phyloP scores from a whole-genome alignment of 2,888 invertebrate genomes.

The Eueremaeus valkanovi region DNA sequence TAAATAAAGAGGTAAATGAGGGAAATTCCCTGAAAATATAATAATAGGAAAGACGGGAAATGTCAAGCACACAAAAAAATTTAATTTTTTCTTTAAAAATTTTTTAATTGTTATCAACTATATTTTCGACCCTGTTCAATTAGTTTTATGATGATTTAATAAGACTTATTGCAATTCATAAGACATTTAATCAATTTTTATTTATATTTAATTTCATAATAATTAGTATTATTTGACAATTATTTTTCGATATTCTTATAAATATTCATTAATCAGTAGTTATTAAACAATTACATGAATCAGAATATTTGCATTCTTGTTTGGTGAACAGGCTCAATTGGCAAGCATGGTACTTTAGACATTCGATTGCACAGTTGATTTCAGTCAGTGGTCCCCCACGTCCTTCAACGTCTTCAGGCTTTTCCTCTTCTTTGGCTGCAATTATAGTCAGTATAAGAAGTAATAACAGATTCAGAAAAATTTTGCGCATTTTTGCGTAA shows the following conservation, averaged over 20 bases:
- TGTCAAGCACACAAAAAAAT: too few species aligned
- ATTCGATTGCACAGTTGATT: neutral
- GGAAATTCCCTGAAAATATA: too few species aligned
- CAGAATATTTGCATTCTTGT: neutral
- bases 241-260: neutral
- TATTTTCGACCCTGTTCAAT: too few species aligned
- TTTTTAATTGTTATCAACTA: too few species aligned
- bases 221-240: neutral
- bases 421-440: too few species aligned
- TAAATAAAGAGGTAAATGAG: too few species aligned
- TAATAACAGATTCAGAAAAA: too few species aligned
- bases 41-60: too few species aligned
- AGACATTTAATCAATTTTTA: neutral
- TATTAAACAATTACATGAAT: neutral
- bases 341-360: neutral
- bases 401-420: neutral
- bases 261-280: neutral
- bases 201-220: neutral
- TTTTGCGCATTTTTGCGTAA: too few species aligned
- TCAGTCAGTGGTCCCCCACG: neutral
- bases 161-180: neutral
- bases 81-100: too few species aligned
- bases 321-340: neutral
- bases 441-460: too few species aligned
- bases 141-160: neutral